A percentile compares a stretch with the other conserved stretches of the same genome.
Evolutionary conservation across 92 coral and sea anemone genomes (phyloP).

Genomic region (Anthopleura xanthogrammica): DNA sequence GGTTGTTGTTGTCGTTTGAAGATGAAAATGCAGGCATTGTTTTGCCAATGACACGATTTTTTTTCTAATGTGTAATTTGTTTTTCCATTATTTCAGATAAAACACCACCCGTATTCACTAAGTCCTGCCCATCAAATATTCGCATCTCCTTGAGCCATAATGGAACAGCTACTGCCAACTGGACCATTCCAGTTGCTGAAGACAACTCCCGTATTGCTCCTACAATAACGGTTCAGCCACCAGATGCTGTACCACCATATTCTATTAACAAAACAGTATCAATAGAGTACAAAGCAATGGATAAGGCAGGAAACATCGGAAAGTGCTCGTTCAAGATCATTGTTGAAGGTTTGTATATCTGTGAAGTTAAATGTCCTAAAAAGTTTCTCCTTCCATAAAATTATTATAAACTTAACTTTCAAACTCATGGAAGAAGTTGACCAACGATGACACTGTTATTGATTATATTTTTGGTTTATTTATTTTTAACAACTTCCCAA

Average conservation of each 20-base stretch:
- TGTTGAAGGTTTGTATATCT: constrained; percentile 37
- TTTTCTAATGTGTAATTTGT: background rate
- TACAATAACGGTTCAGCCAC: constrained; percentile 22
- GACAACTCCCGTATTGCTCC: constrained; percentile 45
- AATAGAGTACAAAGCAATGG: constrained; percentile 48
- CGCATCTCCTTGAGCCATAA: constrained; percentile 27
- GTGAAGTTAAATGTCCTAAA: background rate
- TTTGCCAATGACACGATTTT: background rate
- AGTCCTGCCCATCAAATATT: constrained; percentile 56
- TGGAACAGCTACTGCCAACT: constrained; percentile 36
- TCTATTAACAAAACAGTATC: constrained; percentile 15
- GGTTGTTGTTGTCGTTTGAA: background rate
- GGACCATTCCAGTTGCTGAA: constrained; percentile 44
- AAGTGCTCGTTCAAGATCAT: constrained; percentile 47
- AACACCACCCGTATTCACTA: constrained; percentile 32
- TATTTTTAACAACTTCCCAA: background rate
- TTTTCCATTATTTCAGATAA: constrained; percentile 18
- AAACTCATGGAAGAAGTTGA: too few relatives aligned
- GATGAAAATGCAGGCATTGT: background rate
- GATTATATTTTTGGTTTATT: background rate
- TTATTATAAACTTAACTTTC: too few relatives aligned
- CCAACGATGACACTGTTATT: background rate
- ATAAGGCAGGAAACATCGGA: constrained; percentile 39
- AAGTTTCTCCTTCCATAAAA: too few relatives aligned
- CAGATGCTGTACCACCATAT: constrained; percentile 48